phyloP scores from a whole-genome alignment of 2,113 vertebrate species.

The Pavo muticus region DNA sequence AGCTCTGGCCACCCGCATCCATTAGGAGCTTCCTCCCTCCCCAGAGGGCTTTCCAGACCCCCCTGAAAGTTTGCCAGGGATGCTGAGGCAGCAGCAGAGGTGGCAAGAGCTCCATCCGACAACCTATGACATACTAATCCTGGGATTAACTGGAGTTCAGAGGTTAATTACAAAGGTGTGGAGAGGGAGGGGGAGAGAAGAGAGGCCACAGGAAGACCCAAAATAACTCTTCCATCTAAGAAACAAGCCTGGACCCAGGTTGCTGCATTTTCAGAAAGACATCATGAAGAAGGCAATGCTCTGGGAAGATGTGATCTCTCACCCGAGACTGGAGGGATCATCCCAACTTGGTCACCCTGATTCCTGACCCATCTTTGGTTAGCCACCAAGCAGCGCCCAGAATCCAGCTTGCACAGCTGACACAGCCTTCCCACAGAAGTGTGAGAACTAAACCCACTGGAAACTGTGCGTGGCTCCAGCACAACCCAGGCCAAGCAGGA shows the following conservation, averaged over 20 bases:
- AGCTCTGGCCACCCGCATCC: not conserved
- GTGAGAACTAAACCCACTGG: not conserved
- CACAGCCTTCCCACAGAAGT: not conserved
- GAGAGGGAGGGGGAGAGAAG: not conserved
- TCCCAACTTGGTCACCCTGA: not conserved
- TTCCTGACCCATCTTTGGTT: not conserved
- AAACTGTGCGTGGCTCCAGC: not conserved
- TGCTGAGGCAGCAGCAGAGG: not conserved
- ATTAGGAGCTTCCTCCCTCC: not conserved
- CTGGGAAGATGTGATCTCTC: not conserved
- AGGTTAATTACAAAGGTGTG: constrained; percentile 62
- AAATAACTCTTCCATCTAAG: not conserved
- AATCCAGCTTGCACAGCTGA: not conserved
- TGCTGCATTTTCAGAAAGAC: not conserved
- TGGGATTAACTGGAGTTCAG: constrained; percentile 42
- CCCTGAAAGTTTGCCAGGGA: constrained; percentile 25
- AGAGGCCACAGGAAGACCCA: not conserved
- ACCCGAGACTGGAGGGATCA: not conserved
- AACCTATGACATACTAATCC: constrained; percentile 1
- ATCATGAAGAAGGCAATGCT: not conserved
- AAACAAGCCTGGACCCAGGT: not conserved
- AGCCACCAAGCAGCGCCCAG: not conserved
- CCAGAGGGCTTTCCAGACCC: not conserved
- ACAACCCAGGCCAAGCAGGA: not conserved
- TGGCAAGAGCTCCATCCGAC: not conserved